Evolutionary conservation across 1,140 invertebrate genomes (phyloP).

Genomic region (Cherax quadricarinatus): DNA sequence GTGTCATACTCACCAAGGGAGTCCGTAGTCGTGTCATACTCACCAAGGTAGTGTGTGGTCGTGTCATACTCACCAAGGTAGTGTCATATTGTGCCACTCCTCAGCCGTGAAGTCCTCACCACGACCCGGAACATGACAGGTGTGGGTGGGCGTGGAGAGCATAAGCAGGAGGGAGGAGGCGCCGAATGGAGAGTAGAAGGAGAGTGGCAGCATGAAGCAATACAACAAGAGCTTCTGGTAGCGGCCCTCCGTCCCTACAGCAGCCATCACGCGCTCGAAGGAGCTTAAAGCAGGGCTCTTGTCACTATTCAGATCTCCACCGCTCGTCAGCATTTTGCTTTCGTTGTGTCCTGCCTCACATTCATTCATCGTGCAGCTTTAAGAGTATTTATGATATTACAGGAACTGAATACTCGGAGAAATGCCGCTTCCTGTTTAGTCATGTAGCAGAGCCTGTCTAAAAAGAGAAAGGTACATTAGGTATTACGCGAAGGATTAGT

Average conservation of each 20-base stretch:
- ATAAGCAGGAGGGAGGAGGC: constrained; percentile 76
- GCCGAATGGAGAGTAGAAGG: constrained; percentile 62
- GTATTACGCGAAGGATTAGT: too few relatives aligned
- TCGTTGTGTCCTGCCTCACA: background rate
- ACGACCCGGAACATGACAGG: constrained; percentile 79
- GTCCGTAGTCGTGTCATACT: too few relatives aligned
- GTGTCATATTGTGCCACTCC: constrained; percentile 78
- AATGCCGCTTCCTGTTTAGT: too few relatives aligned
- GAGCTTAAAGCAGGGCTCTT: background rate
- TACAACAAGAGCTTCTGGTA: constrained; percentile 56
- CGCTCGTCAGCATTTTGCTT: background rate
- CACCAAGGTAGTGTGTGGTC: too few relatives aligned
- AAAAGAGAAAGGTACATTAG: too few relatives aligned
- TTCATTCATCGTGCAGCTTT: background rate
- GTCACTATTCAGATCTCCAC: background rate
- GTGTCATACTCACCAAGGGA: constrained; percentile 60
- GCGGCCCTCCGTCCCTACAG: constrained; percentile 52
- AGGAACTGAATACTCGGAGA: too few relatives aligned
- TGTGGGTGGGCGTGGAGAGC: constrained; percentile 79
- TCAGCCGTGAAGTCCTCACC: constrained; percentile 76
- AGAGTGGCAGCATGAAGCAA: constrained; percentile 46
- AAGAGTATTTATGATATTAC: too few relatives aligned
- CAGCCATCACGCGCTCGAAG: constrained; percentile 43
- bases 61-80: too few relatives aligned
- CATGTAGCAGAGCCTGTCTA: too few relatives aligned